phyloP scores from a whole-genome alignment of 2,113 vertebrate genomes.

The Ctenomys sociabilis region DNA sequence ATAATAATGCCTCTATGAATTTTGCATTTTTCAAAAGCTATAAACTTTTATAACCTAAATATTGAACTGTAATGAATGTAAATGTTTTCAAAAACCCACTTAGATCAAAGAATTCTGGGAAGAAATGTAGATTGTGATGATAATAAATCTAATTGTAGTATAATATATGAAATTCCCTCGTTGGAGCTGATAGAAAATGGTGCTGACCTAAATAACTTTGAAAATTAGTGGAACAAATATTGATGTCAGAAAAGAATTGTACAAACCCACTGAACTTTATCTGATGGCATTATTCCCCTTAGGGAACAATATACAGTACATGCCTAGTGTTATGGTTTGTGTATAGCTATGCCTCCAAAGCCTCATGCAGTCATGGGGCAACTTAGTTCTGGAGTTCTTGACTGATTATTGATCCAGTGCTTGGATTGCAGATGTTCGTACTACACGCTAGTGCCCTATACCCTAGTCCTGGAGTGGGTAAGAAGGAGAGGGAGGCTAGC shows the following conservation, averaged over 20 bases:
- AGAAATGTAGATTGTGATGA: background rate
- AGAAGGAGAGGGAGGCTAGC: too few relatives aligned
- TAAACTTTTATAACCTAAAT: background rate
- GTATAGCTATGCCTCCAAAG: too few relatives aligned
- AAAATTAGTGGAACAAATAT: background rate
- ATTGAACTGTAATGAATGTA: background rate
- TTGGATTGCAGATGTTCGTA: too few relatives aligned
- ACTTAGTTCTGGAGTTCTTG: too few relatives aligned
- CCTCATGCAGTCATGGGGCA: too few relatives aligned
- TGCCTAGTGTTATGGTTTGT: too few relatives aligned
- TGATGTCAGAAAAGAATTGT: background rate
- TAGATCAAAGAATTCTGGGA: background rate
- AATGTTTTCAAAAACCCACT: background rate
- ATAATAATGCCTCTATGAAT: background rate
- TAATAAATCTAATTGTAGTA: background rate
- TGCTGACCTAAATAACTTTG: background rate
- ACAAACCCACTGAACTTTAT: background rate
- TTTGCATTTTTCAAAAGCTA: background rate
- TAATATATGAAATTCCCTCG: background rate
- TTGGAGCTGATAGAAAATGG: background rate
- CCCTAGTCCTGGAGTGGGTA: too few relatives aligned
- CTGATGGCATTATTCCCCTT: background rate
- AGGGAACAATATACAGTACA: background rate
- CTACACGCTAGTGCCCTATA: too few relatives aligned
- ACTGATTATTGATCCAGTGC: too few relatives aligned